These are phyloP conservation scores for Hyles lineata DNA, from an alignment of 2,888 invertebrate genomes.

Conservation along the genomic window DNA sequence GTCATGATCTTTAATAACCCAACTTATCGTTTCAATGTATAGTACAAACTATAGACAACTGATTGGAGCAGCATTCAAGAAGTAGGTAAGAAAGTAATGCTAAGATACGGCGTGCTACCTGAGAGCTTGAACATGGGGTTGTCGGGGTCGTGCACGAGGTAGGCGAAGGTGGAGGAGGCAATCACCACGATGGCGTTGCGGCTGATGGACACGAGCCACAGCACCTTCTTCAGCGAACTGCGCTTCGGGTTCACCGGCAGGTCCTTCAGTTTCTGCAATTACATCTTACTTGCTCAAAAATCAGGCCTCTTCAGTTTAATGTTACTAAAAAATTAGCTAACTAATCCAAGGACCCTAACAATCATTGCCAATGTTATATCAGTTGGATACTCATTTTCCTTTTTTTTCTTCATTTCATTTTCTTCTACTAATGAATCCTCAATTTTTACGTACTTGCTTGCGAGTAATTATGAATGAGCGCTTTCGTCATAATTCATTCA, in stretches of 20 bases:
- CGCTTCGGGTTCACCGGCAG: constrained; percentile 73
- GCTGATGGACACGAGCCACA: constrained; percentile 91
- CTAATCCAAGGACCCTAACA: too few relatives aligned
- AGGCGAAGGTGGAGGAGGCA: constrained; percentile 86
- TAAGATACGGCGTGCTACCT: constrained; percentile 55
- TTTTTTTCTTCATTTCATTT: too few relatives aligned
- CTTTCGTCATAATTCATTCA: neutral
- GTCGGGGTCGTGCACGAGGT: constrained; percentile 74
- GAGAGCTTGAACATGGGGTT: constrained; percentile 87
- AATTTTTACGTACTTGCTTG: neutral
- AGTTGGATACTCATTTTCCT: too few relatives aligned
- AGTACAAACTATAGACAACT: too few relatives aligned
- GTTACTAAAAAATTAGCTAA: too few relatives aligned
- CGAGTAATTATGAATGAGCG: neutral
- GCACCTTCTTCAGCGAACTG: constrained; percentile 75
- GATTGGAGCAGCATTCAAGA: too few relatives aligned
- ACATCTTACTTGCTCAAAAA: neutral
- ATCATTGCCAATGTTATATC: too few relatives aligned
- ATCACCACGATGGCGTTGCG: constrained; percentile 92
- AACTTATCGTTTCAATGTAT: too few relatives aligned
- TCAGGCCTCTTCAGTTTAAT: too few relatives aligned
- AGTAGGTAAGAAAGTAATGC: too few relatives aligned
- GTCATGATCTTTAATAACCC: too few relatives aligned
- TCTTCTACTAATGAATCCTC: too few relatives aligned
- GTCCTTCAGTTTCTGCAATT: constrained; percentile 86